Evolutionary conservation across 2,113 vertebrate species (phyloP).

Genomic region (Coptodon bakossiorum): DNA sequence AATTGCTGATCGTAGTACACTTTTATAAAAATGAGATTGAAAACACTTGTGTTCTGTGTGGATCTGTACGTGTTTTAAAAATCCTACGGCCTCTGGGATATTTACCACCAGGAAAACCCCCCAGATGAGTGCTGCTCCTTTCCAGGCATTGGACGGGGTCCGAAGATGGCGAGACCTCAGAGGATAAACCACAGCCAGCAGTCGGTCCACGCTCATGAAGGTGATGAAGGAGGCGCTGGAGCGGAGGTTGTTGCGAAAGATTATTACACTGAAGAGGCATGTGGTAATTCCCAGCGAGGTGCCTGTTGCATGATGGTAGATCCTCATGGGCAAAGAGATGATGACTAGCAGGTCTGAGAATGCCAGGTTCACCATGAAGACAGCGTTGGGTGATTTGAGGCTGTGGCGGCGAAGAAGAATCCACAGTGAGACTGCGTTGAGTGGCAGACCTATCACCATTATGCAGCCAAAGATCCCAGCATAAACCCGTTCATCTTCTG

Average conservation of each 20-base stretch:
- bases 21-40: fast-evolving
- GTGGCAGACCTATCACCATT: constrained; percentile 39
- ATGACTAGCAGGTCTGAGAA: constrained; percentile 53
- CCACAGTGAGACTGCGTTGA: constrained; percentile 54
- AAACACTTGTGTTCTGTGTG: fast-evolving
- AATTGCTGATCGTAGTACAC: background rate
- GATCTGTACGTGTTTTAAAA: fast-evolving
- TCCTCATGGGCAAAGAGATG: constrained; percentile 26
- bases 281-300: fast-evolving
- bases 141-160: background rate
- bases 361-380: constrained; percentile 62
- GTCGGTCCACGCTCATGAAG: background rate
- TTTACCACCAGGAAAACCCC: background rate
- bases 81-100: fast-evolving
- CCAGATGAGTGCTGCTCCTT: background rate
- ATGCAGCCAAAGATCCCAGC: background rate
- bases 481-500: background rate
- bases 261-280: fast-evolving
- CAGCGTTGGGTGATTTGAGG: background rate
- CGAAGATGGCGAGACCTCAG: background rate
- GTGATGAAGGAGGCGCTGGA: constrained; percentile 52
- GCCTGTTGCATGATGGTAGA: background rate
- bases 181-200: background rate
- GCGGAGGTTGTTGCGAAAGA: background rate
- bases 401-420: constrained; percentile 36